Base-by-base conservation (phyloP, 2,113 vertebrate genomes). In the Tetrax tetrax region DNA sequence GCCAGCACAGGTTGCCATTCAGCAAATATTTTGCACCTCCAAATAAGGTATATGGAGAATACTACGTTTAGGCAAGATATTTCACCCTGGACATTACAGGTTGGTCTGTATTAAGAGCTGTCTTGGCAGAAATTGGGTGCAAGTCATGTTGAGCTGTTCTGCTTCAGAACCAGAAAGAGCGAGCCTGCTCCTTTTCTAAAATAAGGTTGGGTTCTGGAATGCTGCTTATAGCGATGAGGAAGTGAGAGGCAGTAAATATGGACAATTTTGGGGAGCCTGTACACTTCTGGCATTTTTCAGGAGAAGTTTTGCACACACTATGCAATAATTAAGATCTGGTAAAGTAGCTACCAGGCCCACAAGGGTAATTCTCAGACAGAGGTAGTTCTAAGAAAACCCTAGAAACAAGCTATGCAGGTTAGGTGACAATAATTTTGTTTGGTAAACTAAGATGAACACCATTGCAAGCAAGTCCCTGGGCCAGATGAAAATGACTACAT, bases 21-120 rank as follows among this genome's bases (percentile, higher is more conserved):
- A 87, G 37, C 31, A 95, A 95, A 63, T 41, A 65, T n/a, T 69
- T 75, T 75, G 25, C 43, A 89, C 13, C 41, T 78, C 56, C 50
- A 81, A 78, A 70, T 8, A 75, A 63, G 20, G 6, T 18, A 59
- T 12, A 12, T 25, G 17, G 14, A 29, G 9, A 75, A 60, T 69
- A 41, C 14, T 28, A 20, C 16, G 9, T 54, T 78, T 41, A 48
- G 48, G 14, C 8, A 74, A 69, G n/a, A 12, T n/a, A 59, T 71
- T 76, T 82, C 19, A 74, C 38, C n/a, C n/a, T 54, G 19, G 60
- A 50, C 51, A 12, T 8, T 12, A 61, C 9, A 57, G 16, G 37
- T 29, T 45, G n/a, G 35, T 60, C 25, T 48, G 38, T 22, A 25
- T 65, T 74, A 92, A 83, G 4, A 18, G 23, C 5, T 77, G 2